Evolutionary conservation across 2,888 invertebrate genomes (phyloP), one percentile per base, ranked within the genome.

Genomic region (Microdon myrmicae): DNA sequence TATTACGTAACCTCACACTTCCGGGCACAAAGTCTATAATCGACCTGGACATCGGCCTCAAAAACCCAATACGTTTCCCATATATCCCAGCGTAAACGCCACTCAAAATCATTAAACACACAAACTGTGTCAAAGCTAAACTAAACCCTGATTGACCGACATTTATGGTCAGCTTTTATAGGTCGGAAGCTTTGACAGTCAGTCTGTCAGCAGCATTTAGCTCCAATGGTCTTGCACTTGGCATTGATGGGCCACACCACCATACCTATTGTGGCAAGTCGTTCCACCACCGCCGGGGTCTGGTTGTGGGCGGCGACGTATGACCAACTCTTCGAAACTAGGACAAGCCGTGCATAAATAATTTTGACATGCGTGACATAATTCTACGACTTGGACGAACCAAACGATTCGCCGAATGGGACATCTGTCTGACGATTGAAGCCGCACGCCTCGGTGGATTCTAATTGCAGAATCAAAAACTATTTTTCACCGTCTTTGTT

Each of bases 301-400:
- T n/a, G n/a, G 2, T 3, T 4, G 29, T 17, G 16, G 37, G 4
- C 23, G 20, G 37, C 28, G 14, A 14, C 53, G 25, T 34, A 43
- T 34, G n/a, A 8, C 19, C 28, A 38, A 22, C 41, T 48, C 55
- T 14, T 29, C 26, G 51, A 43, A 64, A 64, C 51, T 64, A 53
- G 64, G 64, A 64, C 64, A 64, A 64, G 58, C 58, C 41, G 47
- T 53, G 64, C 64, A 64, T 64, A 58, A 43, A 43, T 64, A 58
- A 64, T 64, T 53, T 58, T 58, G 47, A 58, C 64, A 64, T 64
- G 64, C 58, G 64, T 64, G 64, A 64, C 64, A 64, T 56, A 64
- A 64, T 64, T 64, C 53, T 56, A 58, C 64, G 47, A 32, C 47
- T 64, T 47, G 56, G 58, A 58, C 34, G 45, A 31, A 51, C 47